phyloP scores from a whole-genome alignment of 2,113 vertebrate genomes.

The Psammodynastes pulverulentus region DNA sequence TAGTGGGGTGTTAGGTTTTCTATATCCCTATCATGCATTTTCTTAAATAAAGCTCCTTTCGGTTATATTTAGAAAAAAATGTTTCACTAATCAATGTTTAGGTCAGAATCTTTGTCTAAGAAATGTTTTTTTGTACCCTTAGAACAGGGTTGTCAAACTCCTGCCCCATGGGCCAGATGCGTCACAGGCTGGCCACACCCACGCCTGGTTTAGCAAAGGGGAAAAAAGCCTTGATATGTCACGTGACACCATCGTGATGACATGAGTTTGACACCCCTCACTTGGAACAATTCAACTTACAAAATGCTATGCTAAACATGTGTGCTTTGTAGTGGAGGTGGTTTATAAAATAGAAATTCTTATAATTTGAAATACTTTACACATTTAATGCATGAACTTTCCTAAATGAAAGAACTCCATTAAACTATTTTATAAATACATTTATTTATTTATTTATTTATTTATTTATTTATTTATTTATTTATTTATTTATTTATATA shows the following conservation, averaged over 20 bases:
- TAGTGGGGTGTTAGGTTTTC: not conserved
- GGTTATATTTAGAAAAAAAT: not conserved
- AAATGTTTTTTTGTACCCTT: not conserved
- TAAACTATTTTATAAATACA: not conserved
- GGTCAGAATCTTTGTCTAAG: not conserved
- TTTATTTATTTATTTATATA: too few relatives aligned
- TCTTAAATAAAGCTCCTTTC: not conserved
- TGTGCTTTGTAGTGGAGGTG: not conserved
- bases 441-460: too few relatives aligned
- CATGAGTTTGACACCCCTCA: too few relatives aligned
- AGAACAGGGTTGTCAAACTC: not conserved
- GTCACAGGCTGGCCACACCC: too few relatives aligned
- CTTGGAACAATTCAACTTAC: too few relatives aligned
- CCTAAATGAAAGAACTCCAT: not conserved
- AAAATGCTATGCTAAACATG: not conserved
- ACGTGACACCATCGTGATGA: too few relatives aligned
- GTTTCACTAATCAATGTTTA: not conserved
- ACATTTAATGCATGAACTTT: not conserved
- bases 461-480: too few relatives aligned
- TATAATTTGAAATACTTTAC: not conserved
- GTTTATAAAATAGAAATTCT: not conserved
- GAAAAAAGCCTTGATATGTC: too few relatives aligned
- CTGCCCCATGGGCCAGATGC: too few relatives aligned
- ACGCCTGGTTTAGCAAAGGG: too few relatives aligned
- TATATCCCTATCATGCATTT: not conserved